These are phyloP conservation scores for Crocuta crocuta DNA, from an alignment of 2,113 vertebrate species.

Conservation along the genomic window DNA sequence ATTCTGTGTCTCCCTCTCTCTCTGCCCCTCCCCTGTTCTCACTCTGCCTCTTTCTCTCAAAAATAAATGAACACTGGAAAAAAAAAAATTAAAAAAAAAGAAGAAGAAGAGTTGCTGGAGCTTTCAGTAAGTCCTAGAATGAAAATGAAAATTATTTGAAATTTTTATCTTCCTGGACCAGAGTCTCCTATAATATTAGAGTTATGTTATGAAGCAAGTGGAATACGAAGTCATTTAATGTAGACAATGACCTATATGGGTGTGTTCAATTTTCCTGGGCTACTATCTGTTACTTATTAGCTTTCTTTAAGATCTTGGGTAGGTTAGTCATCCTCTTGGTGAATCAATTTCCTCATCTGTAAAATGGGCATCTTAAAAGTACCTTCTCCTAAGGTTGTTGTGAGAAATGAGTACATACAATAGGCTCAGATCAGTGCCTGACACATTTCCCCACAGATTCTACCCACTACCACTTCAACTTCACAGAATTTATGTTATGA, in stretches of 20 bases:
- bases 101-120: neutral
- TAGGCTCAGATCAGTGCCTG: neutral
- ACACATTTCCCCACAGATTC: neutral
- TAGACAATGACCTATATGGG: neutral
- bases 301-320: neutral
- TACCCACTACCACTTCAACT: neutral
- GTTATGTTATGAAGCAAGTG: neutral
- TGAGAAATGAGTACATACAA: neutral
- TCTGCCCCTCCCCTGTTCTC: no score
- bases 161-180: neutral
- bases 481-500: neutral
- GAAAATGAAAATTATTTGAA: neutral
- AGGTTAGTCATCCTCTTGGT: neutral
- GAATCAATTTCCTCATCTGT: neutral
- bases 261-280: neutral
- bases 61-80: no score
- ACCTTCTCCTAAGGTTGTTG: neutral
- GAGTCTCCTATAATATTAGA: neutral
- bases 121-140: slow-evolving; percentile 21
- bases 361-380: neutral
- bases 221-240: neutral
- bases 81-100: no score
- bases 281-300: neutral
- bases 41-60: no score
- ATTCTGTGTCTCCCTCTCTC: no score